Conservation (phyloP, 2,113 vertebrate genomes). For the Enhydra lutris region DNA sequence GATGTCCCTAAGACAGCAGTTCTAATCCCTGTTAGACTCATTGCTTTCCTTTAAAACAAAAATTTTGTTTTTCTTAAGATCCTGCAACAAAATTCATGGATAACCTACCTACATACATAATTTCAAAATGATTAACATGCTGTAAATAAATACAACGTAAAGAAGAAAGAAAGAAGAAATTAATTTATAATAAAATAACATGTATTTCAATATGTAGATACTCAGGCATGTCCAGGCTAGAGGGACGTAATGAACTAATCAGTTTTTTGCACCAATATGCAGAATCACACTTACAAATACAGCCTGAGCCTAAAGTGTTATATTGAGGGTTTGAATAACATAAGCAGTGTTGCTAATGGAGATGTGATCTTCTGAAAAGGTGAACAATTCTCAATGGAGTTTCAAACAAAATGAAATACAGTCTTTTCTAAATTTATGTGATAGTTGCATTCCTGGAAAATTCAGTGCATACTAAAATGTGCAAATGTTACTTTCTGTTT, state of each 20-base stretch:
- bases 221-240: conserved; percentile 11
- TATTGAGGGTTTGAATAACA: background rate
- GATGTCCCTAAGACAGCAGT: background rate
- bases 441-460: background rate
- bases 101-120: background rate
- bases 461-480: background rate
- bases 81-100: background rate
- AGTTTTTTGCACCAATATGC: background rate
- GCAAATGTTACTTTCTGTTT: background rate
- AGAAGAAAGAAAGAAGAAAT: conserved; percentile 11
- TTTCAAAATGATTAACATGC: conserved; percentile 3
- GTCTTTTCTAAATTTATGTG: conserved; percentile 18
- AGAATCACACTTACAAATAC: background rate
- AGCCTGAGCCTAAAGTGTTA: background rate
- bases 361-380: conserved; percentile 17
- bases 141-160: background rate
- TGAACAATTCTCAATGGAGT: background rate
- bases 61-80: background rate
- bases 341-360: background rate
- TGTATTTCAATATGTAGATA: background rate
- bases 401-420: background rate
- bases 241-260: background rate
- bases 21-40: background rate
- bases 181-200: conserved; percentile 13
- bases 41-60: conserved; percentile 26